These are phyloP conservation scores for Heliocidaris tuberculata DNA, from an alignment of 35 echinoderm and acorn worm species.

Conservation along the genomic window DNA sequence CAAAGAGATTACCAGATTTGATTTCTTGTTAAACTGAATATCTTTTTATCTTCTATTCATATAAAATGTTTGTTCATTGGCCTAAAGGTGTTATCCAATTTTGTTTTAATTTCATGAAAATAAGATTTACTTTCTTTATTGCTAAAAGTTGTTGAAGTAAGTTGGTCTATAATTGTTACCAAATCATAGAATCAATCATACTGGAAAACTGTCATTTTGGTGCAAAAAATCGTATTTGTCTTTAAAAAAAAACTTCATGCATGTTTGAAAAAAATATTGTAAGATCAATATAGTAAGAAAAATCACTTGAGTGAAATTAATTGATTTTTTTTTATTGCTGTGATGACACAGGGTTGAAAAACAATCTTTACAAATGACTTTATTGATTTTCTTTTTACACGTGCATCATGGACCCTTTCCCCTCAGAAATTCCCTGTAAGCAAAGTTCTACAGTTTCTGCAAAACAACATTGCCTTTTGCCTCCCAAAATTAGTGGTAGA, in stretches of 20 bases:
- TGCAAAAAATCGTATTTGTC: not conserved
- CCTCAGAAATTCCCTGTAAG: not conserved
- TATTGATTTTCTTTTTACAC: not conserved
- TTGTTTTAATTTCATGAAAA: too few species aligned
- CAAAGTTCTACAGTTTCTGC: not conserved
- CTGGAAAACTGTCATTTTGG: not conserved
- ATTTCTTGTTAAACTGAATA: too few species aligned
- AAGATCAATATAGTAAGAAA: not conserved
- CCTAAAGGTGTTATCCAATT: too few species aligned
- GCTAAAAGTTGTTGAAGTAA: not conserved
- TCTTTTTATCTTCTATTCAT: too few species aligned
- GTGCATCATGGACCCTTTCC: not conserved
- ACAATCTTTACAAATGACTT: not conserved
- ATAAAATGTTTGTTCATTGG: too few species aligned
- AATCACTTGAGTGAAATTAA: not conserved
- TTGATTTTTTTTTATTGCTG: not conserved
- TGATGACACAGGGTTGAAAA: not conserved
- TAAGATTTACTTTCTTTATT: too few species aligned
- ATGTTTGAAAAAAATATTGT: not conserved
- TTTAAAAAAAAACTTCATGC: not conserved
- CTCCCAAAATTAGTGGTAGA: not conserved
- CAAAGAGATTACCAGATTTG: too few species aligned
- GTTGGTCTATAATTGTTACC: not conserved
- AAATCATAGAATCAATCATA: not conserved
- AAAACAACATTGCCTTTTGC: not conserved